phyloP scores from a whole-genome alignment of 2,113 vertebrate species.

The Parotia lawesii region DNA sequence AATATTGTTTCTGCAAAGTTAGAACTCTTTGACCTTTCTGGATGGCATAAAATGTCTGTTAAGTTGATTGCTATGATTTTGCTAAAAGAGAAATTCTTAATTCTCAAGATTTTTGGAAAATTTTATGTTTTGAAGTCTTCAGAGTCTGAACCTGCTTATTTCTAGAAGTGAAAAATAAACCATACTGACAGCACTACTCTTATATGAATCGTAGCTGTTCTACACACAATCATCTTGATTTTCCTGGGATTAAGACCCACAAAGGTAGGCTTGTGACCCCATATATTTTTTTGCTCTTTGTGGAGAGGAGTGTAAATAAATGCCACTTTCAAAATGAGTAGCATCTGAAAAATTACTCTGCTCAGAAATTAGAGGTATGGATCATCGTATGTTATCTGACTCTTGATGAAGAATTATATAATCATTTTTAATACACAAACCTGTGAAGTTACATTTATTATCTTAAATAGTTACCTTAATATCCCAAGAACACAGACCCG shows the following conservation, averaged over 20 bases:
- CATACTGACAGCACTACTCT: neutral
- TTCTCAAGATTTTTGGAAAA: neutral
- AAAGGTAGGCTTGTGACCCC: neutral
- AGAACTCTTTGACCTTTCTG: neutral
- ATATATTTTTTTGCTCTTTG: neutral
- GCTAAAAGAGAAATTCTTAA: neutral
- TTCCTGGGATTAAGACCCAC: neutral
- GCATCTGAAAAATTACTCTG: neutral
- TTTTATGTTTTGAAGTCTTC: neutral
- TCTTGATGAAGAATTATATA: neutral
- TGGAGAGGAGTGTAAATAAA: neutral
- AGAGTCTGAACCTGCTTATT: neutral
- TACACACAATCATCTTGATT: neutral
- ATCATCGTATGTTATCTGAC: fast-evolving
- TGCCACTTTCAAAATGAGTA: neutral
- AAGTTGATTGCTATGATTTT: neutral
- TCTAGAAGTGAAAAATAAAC: neutral
- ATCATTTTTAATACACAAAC: neutral
- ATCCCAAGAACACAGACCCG: neutral
- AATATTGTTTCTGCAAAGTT: neutral
- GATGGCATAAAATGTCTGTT: neutral
- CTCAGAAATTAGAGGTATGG: neutral
- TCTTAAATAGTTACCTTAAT: neutral
- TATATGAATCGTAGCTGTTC: neutral
- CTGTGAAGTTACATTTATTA: neutral